A percentile compares a stretch with the other conserved stretches of the same genome.
Evolutionary conservation across 2,888 invertebrate genomes (phyloP).

Genomic region (Pseudolycoriella hygida): DNA sequence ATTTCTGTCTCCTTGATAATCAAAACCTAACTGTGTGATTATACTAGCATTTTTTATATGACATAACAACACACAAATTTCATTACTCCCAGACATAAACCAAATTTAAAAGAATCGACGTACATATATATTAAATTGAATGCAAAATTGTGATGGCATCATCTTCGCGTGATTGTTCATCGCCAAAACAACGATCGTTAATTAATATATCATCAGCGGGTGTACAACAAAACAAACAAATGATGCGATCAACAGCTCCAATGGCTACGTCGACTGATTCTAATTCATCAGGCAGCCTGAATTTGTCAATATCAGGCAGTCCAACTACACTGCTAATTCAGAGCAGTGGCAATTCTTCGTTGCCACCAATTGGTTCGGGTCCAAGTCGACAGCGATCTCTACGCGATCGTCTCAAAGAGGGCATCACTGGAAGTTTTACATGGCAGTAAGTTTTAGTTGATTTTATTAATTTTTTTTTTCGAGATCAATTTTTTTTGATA

Average conservation of each 20-base stretch:
- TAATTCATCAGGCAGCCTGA: not conserved
- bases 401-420: slow-evolving; percentile 60
- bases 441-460: slow-evolving; percentile 53
- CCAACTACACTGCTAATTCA: slow-evolving; percentile 5
- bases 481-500: not conserved
- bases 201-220: not conserved
- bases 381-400: slow-evolving; percentile 59
- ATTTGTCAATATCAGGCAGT: slow-evolving; percentile 3
- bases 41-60: not conserved
- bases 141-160: slow-evolving; percentile 3
- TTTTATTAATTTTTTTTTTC: not conserved
- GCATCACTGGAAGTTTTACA: slow-evolving; percentile 59
- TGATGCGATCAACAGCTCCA: slow-evolving; percentile 1
- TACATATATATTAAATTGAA: no score
- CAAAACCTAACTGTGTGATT: no score
- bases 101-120: no score
- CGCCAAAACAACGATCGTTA: slow-evolving; percentile 6
- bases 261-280: slow-evolving; percentile 4
- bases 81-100: not conserved
- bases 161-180: slow-evolving; percentile 7
- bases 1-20: no score
- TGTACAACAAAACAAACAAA: slow-evolving; percentile 3
- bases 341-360: slow-evolving; percentile 12
- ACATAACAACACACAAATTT: not conserved
- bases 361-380: slow-evolving; percentile 28